Evolutionary conservation across 2,797 vertebrate species (phyloP).

Genomic region (Echiichthys vipera): DNA sequence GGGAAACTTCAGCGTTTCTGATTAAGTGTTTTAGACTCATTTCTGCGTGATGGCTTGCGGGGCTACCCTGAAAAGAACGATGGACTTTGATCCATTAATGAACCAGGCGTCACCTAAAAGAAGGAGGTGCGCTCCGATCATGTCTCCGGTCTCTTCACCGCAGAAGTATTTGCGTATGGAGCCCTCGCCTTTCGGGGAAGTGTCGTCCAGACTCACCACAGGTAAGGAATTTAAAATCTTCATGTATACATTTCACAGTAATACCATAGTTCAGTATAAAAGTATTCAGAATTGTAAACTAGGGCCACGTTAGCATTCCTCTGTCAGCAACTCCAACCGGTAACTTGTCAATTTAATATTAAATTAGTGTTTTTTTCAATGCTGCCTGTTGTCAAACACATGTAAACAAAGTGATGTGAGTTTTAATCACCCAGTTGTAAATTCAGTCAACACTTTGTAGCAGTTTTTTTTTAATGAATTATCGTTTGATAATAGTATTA

Average conservation of each 20-base stretch:
- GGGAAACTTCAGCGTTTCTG: not conserved
- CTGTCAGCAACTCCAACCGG: not conserved
- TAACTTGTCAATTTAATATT: too few relatives aligned
- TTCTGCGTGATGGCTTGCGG: slow-evolving; percentile 90
- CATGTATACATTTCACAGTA: fast-evolving
- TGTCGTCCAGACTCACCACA: slow-evolving; percentile 92
- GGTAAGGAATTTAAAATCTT: slow-evolving; percentile 73
- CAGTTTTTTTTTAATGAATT: not conserved
- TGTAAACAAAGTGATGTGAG: too few relatives aligned
- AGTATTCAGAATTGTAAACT: fast-evolving
- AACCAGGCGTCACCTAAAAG: slow-evolving; percentile 92
- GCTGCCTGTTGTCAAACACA: too few relatives aligned
- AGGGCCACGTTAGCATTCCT: not conserved
- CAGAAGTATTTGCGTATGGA: slow-evolving; percentile 95
- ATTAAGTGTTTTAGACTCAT: not conserved
- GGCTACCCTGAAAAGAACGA: slow-evolving; percentile 94
- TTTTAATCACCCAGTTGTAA: not conserved
- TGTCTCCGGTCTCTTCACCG: slow-evolving; percentile 91
- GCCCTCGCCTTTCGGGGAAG: slow-evolving; percentile 93
- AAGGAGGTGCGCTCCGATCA: slow-evolving; percentile 89
- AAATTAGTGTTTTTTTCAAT: too few relatives aligned
- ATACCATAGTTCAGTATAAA: fast-evolving
- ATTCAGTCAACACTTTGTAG: not conserved
- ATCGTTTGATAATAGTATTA: too few relatives aligned
- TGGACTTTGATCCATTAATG: slow-evolving; percentile 94